Base-by-base conservation (phyloP, 1,140 invertebrate species). In the Pseudomyrmex pallidus region DNA sequence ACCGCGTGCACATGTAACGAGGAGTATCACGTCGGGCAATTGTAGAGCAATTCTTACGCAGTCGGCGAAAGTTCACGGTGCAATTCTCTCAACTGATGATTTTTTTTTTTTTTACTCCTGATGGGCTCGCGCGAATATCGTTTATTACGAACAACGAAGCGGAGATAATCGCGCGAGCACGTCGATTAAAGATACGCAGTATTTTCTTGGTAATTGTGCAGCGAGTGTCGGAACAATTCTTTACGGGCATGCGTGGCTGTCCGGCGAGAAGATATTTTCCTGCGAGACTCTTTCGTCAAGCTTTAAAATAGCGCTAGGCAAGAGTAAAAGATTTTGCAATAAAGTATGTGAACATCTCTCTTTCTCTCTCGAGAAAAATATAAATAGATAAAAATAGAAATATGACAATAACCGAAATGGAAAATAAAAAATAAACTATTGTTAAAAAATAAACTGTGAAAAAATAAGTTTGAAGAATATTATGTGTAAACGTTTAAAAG, bases 161-260 rank as follows among this genome's bases (percentile, higher is more conserved):
- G 63, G 35, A 44, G 35, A 78, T 56, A 57, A 78, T 61, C 56
- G 68, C 25, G 67, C 56, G 46, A 62, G 46, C 57, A 12, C 68
- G 35, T 67, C 46, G 44, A 70, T 78, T 78, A 78, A 7, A 35
- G 74, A 78, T 68, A 70, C 48, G 44, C 64, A 68, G 17, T 78
- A 74, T 78, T 87, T 70, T 59, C 57, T 46, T 56, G 74, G 62
- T 87, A 87, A 87, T 86, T 84, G 35, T 35, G 74, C 77, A 50
- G 46, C 74, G 25, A 64, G 68, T 68, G 82, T 57, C 72, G 63
- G 72, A 87, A 74, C 62, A 86, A 78, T 72, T 76, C 61, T 74
- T 82, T 62, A 73, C 44, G 56, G 35, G 52, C 62, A 17, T 25
- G 59, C 66, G 74, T 13, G 17, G 17, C 64, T 83, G 77, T 85